Percentiles rank a stretch among this genome's conserved stretches.
Evolutionary conservation across 2,113 vertebrate genomes (phyloP).

Genomic region (Coregonus clupeaformis): DNA sequence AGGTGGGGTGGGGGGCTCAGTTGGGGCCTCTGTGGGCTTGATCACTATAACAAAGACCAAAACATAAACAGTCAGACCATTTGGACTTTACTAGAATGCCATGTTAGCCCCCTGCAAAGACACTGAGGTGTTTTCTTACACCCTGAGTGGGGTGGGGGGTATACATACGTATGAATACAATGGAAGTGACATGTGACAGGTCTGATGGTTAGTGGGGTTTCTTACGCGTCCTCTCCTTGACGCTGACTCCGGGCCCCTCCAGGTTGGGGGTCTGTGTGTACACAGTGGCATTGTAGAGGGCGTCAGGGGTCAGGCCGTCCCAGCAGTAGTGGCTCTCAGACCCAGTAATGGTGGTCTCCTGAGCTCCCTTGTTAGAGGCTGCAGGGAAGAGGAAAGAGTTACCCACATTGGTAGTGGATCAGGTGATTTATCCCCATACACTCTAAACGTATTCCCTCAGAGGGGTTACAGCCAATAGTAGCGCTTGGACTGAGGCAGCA

Average conservation of each 20-base stretch:
- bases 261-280: constrained; percentile 93
- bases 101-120: neutral
- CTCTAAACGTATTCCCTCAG: no score
- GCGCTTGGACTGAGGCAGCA: neutral
- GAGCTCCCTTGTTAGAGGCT: constrained; percentile 77
- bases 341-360: constrained; percentile 90
- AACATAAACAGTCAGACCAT: neutral
- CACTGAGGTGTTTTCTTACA: neutral
- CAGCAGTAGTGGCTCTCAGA: constrained; percentile 90
- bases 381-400: neutral
- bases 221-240: constrained; percentile 87
- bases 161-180: neutral
- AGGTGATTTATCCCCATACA: neutral
- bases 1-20: constrained; percentile 85
- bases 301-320: constrained; percentile 84
- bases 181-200: neutral
- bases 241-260: constrained; percentile 88
- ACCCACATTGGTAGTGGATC: neutral
- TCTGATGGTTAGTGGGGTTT: neutral
- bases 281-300: constrained; percentile 85
- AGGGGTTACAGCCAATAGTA: neutral
- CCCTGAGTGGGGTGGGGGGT: neutral
- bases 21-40: constrained; percentile 90
- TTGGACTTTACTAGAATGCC: neutral
- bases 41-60: constrained; percentile 74